These are phyloP conservation scores for Erpornis zantholeuca DNA, from an alignment of 2,113 vertebrate genomes.

Conservation along the genomic window DNA sequence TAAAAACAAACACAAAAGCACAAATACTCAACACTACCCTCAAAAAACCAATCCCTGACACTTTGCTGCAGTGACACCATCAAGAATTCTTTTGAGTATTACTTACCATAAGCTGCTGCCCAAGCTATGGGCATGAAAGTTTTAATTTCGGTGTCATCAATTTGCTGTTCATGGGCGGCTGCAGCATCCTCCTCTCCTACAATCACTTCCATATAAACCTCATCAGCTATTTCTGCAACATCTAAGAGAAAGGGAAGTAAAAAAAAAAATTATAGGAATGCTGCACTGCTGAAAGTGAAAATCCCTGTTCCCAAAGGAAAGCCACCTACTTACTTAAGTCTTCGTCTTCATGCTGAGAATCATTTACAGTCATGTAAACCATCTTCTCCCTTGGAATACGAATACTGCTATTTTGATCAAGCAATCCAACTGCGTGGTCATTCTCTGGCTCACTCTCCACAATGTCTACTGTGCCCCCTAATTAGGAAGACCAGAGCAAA, in stretches of 20 bases:
- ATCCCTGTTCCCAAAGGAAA: constrained; percentile 65
- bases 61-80: neutral
- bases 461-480: constrained; percentile 93
- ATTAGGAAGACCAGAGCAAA: constrained; percentile 42
- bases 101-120: constrained; percentile 91
- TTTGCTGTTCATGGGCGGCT: constrained; percentile 83
- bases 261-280: neutral
- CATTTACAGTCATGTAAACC: constrained; percentile 97
- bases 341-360: constrained; percentile 90
- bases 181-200: constrained; percentile 88
- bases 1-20: neutral
- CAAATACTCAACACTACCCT: neutral
- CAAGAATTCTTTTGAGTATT: neutral
- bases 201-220: constrained; percentile 96
- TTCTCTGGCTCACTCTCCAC: constrained; percentile 90
- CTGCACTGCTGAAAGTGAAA: constrained; percentile 25
- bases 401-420: constrained; percentile 83
- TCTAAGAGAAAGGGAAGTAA: constrained; percentile 75
- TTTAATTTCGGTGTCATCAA: constrained; percentile 87
- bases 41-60: neutral
- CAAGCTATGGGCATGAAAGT: constrained; percentile 92
- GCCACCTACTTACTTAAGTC: constrained; percentile 87
- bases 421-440: constrained; percentile 81
- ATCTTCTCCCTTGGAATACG: constrained; percentile 92
- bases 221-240: constrained; percentile 89